These are phyloP conservation scores for Scatophagus argus DNA, from an alignment of 2,113 vertebrate species.

Conservation along the genomic window DNA sequence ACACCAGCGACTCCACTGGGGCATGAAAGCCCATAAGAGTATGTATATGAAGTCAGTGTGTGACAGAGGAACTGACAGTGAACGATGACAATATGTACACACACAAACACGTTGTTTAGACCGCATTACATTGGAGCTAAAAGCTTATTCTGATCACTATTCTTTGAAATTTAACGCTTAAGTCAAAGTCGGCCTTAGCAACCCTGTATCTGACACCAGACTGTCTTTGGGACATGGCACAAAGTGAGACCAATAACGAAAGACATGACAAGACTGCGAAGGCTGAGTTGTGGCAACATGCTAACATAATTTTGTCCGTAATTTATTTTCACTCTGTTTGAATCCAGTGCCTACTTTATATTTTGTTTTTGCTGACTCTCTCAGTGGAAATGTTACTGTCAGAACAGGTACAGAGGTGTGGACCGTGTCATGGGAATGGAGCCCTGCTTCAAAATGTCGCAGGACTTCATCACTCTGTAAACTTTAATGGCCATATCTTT, in stretches of 20 bases:
- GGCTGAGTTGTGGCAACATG: background rate
- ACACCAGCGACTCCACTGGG: conserved; percentile 61
- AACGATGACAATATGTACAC: conserved; percentile 6
- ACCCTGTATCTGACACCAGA: conserved; percentile 21
- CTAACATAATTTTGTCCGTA: background rate
- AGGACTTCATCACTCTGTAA: background rate
- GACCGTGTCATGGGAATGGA: background rate
- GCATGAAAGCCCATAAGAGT: conserved; percentile 76
- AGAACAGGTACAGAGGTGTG: background rate
- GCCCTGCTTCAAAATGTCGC: background rate
- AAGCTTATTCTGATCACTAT: conserved; percentile 78
- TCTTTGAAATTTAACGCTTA: conserved; percentile 22
- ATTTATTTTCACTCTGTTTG: background rate
- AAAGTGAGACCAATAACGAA: background rate
- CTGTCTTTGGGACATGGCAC: conserved; percentile 46
- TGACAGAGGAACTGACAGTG: conserved; percentile 52
- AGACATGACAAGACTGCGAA: background rate
- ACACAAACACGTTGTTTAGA: conserved; percentile 46
- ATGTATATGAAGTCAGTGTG: conserved; percentile 60
- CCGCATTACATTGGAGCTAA: conserved; percentile 75
- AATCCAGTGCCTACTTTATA: background rate
- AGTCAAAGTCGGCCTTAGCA: conserved; percentile 8
- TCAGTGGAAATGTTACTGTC: background rate
- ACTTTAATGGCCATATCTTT: background rate
- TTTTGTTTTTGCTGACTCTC: background rate